Conservation (phyloP, 53 echinoderm and acorn worm genomes). For the Paelopatides confundens region DNA sequence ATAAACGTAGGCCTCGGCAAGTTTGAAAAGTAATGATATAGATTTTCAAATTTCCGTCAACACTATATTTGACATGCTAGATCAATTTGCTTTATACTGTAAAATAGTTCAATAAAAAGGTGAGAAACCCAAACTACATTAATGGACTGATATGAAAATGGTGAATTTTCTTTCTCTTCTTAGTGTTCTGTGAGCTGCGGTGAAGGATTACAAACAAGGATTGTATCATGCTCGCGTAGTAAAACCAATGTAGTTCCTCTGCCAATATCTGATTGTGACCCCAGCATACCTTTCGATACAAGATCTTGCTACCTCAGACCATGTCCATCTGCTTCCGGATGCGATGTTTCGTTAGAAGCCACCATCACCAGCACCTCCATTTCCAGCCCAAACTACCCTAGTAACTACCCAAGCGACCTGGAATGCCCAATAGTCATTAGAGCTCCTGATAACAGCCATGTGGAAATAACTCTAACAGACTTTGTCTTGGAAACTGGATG, state of each 20-base stretch:
- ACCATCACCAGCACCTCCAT: slow-evolving; percentile 43
- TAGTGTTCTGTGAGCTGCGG: slow-evolving; percentile 91
- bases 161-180: too few species aligned
- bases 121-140: too few species aligned
- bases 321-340: slow-evolving; percentile 80
- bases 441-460: slow-evolving; percentile 47
- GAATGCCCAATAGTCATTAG: slow-evolving; percentile 59
- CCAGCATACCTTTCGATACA: slow-evolving; percentile 43
- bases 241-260: slow-evolving; percentile 58
- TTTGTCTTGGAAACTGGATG: slow-evolving; percentile 78
- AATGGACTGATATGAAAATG: too few species aligned
- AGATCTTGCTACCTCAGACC: slow-evolving; percentile 55
- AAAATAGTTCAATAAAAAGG: too few species aligned
- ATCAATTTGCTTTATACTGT: too few species aligned
- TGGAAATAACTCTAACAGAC: slow-evolving; percentile 79
- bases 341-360: slow-evolving; percentile 58
- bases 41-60: too few species aligned
- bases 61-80: too few species aligned
- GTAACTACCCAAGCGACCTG: slow-evolving; percentile 76
- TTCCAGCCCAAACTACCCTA: slow-evolving; percentile 67
- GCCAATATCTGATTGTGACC: slow-evolving; percentile 58
- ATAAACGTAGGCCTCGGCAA: too few species aligned
- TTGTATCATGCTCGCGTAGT: slow-evolving; percentile 60
- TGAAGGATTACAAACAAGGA: slow-evolving; percentile 65
- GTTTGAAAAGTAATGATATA: too few species aligned